Base-by-base conservation (phyloP, 2,888 invertebrate species). In the Torymus tubicola region DNA sequence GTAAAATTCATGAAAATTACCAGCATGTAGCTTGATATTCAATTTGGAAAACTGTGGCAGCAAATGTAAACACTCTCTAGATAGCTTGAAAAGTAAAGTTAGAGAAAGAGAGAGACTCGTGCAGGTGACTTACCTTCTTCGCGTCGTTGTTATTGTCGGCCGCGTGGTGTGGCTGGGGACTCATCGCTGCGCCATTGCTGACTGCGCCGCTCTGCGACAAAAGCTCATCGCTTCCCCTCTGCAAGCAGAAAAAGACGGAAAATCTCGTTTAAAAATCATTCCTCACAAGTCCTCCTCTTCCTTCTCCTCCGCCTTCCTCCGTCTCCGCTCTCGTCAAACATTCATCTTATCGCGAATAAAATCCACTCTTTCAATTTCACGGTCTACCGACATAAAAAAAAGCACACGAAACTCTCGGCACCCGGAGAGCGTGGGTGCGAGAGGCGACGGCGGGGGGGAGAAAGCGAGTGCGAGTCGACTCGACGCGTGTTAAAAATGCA, bases 141-240 rank as follows among this genome's bases (percentile, higher is more conserved):
- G 97, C 96, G 91, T 98, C 98, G 92, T 98, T 98, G 93, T 97
- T 98, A 93, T 97, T 97, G 92, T 98, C 97, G 85, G 96, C 94
- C 90, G 96, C 95, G 91, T 95, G 95, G 86, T 90, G 90, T 81
- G 93, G 92, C 85, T 92, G 92, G 86, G 96, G 96, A 92, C 97
- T 97, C 92, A 96, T 96, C 90, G 96, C 96, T 92, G 96, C 96
- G 95, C 97, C 97, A 91, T 96, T 95, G 93, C 96, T 96, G 92
- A 98, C 96, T 93, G 96, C 96, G 84, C 91, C 93, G 93, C 96
- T 96, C 93, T 97, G 97, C 93, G 97, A 97, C 92, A 98, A 94
- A 92, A 98, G 95, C 94, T 98, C 98, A 95, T 98, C 98, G 92
- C 97, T 97, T 93, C 98, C 98, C 93, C 98, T 96, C 98, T 98